Evolutionary conservation across 2,888 invertebrate species (phyloP).

Genomic region (Drosophila siamana): DNA sequence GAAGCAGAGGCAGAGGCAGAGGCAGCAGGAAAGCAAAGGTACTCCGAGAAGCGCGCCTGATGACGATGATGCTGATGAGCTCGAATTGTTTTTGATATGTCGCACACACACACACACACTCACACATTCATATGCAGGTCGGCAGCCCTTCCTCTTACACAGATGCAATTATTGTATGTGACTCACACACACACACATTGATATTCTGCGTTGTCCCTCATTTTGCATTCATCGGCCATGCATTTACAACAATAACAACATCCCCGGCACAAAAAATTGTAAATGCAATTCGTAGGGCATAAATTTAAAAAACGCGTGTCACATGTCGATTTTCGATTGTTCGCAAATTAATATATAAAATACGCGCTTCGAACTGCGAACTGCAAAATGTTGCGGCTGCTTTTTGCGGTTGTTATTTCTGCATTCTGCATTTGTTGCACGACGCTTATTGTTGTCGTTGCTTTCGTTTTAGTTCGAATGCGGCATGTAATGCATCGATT

Average conservation of each 20-base stretch:
- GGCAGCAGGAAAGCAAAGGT: slow-evolving; percentile 21
- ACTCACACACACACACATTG: slow-evolving; percentile 55
- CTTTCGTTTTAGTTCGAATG: slow-evolving; percentile 22
- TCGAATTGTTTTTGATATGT: slow-evolving; percentile 78
- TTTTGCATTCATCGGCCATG: slow-evolving; percentile 71
- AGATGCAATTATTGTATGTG: slow-evolving; percentile 72
- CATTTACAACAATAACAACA: slow-evolving; percentile 49
- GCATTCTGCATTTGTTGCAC: slow-evolving; percentile 2
- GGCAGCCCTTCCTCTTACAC: slow-evolving; percentile 37
- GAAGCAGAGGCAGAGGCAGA: not conserved
- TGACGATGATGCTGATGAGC: slow-evolving; percentile 81
- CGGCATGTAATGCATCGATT: slow-evolving; percentile 23
- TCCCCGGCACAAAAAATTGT: slow-evolving; percentile 47
- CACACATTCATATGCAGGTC: slow-evolving; percentile 40
- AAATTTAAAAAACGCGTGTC: slow-evolving; percentile 83
- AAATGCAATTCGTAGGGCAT: slow-evolving; percentile 81
- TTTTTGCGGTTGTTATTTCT: slow-evolving; percentile 50
- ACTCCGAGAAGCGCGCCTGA: slow-evolving; percentile 43
- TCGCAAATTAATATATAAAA: slow-evolving; percentile 83
- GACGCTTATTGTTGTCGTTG: slow-evolving; percentile 13
- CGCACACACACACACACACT: slow-evolving; percentile 38
- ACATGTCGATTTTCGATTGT: slow-evolving; percentile 84
- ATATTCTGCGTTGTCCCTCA: slow-evolving; percentile 51
- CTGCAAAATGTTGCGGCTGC: slow-evolving; percentile 43
- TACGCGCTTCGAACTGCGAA: slow-evolving; percentile 55